These are phyloP conservation scores for Pogonomyrmex barbatus DNA, from an alignment of 1,140 invertebrate species.

Conservation along the genomic window DNA sequence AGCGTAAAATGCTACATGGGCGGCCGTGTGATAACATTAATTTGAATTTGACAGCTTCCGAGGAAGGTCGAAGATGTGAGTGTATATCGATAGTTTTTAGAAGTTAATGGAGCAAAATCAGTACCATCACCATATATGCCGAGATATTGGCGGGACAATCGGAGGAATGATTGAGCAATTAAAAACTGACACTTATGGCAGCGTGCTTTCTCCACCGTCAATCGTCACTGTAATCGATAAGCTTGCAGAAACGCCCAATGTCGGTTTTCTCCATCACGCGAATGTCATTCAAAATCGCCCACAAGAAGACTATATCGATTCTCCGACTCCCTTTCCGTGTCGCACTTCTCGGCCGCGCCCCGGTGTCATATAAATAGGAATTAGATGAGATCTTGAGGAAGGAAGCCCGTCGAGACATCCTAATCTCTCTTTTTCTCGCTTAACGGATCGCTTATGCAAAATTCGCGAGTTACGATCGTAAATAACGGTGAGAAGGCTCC, in stretches of 20 bases:
- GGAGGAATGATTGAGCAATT: neutral
- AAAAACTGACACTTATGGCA: neutral
- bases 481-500: conserved; percentile 34
- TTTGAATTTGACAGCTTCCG: conserved; percentile 29
- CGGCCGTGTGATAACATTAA: conserved; percentile 33
- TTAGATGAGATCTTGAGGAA: conserved; percentile 41
- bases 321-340: conserved; percentile 18
- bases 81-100: neutral
- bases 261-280: neutral
- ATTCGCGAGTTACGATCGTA: conserved; percentile 39
- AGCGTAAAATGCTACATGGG: conserved; percentile 59
- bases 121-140: no score
- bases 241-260: neutral
- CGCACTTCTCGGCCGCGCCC: conserved; percentile 24
- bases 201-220: neutral
- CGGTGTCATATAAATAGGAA: conserved; percentile 56
- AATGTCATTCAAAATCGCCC: conserved; percentile 12
- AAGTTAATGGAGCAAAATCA: conserved; percentile 1
- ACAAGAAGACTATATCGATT: neutral
- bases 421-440: conserved; percentile 44
- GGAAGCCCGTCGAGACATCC: conserved; percentile 2
- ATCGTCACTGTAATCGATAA: neutral
- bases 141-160: neutral
- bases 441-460: conserved; percentile 35
- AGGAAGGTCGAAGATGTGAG: neutral